Evolutionary conservation across 2,888 invertebrate species (phyloP), one percentile per base, ranked within the genome.

Genomic region (Callyntrura guangdongensis): DNA sequence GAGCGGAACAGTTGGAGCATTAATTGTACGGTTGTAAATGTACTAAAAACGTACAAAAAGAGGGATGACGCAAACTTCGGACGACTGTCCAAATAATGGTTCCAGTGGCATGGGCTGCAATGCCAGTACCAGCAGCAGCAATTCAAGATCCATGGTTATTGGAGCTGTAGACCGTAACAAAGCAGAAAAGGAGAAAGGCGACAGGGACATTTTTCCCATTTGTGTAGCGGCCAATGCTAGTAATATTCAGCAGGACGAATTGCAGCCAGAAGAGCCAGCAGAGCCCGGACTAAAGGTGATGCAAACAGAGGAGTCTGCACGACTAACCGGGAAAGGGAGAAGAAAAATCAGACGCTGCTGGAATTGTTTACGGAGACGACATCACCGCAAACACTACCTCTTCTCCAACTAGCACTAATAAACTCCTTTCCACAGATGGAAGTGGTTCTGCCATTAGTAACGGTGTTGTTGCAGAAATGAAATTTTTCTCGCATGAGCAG

Each of bases 61-160:
- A 49, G 36, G 36, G 11, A 85, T 85, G 85, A 85, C 85, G 72
- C 72, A 72, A 74, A 85, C 85, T 72, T 74, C 85, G 27, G 85
- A 85, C 20, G 85, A 74, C n/a, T 85, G 72, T 74, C 27, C 74
- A 72, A 84, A 67, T 22, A 84, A 17, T 25, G 64, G 82, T 61
- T 6, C 49, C 12, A 27, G 56, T 20, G 36, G 27, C 47, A 20
- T 45, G 6, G 47, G 9, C 12, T 12, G 72, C 72, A 72, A 14
- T 72, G 17, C 72, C 72, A 47, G 20, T 9, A 72, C 20, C 6
- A 69, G n/a, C 2, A n/a, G 11, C 67, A 27, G 0, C 36, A 12
- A 36, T 6, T 36, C 36, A 17, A 25, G 81, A 17, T 36, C 69
- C 22, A 12, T 27, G 9, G 20, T 36, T 12, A 20, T 72, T 22